Conservation (phyloP, 2,113 vertebrate genomes). For the Cebus imitator region DNA sequence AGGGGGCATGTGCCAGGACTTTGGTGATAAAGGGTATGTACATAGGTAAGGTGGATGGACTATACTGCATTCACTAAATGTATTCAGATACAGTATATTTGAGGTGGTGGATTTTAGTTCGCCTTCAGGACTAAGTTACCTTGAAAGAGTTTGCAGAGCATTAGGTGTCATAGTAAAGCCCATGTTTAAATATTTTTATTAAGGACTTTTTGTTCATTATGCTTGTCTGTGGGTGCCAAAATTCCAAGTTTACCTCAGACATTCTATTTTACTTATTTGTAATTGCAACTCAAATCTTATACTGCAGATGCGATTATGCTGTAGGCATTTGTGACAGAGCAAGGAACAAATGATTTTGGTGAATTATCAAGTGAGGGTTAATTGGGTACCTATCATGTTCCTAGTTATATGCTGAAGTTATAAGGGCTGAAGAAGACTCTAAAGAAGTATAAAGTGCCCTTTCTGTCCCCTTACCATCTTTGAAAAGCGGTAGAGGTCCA, state of each 20-base stretch:
- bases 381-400: not conserved
- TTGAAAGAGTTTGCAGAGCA: not conserved
- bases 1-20: not conserved
- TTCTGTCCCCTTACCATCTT: not conserved
- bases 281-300: not conserved
- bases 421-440: not conserved
- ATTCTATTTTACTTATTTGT: slow-evolving; percentile 30
- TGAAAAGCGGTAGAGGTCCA: not conserved
- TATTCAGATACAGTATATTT: not conserved
- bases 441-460: not conserved
- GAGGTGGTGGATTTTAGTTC: not conserved
- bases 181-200: not conserved
- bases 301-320: slow-evolving; percentile 16
- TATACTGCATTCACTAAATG: not conserved
- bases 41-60: not conserved
- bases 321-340: not conserved
- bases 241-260: not conserved
- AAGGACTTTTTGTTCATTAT: not conserved
- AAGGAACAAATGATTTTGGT: not conserved
- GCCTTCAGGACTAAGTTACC: not conserved
- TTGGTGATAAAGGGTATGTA: not conserved
- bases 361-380: slow-evolving; percentile 2
- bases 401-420: not conserved
- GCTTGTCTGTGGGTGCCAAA: not conserved
- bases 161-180: not conserved